Base-by-base conservation (phyloP, 2,888 invertebrate genomes). In the Cancer borealis region DNA sequence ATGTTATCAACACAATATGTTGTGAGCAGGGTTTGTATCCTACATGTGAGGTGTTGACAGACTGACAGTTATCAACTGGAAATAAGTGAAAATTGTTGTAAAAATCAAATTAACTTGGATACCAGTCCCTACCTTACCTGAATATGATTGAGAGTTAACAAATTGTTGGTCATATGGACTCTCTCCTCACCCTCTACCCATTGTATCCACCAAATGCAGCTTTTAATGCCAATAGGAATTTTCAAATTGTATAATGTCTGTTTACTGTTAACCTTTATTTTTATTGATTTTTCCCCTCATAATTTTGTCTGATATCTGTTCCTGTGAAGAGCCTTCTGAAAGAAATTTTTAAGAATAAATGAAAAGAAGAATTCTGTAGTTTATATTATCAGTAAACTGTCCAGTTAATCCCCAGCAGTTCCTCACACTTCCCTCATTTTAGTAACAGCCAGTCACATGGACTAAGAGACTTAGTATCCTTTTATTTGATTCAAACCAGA, bases 91-190 rank as follows among this genome's bases (percentile, higher is more conserved):
- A 79, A n/a, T 79, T 26, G 26, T 26, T 73, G 26, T 79, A 79
- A 79, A 60, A 79, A 79, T 79, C 73, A 79, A 79, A 26, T 79
- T 26, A 79, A 79, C 73, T 79, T 79, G n/a, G 10, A 79, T 10
- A 79, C 26, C 26, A 79, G 26, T 79, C 73, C 10, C 73, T n/a
- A 73, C n/a, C 26, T 10, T 79, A 21, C 26, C n/a, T 26, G 10
- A 79, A 26, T 79, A n/a, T 60, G 60, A 60, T 21, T 21, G 60
- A 60, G 60, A 60, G 60, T 79, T 10, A 79, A n/a, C 73, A 79
- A 26, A n/a, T n/a, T n/a, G n/a, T 79, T 26, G 26, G 26, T 79
- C 21, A 8, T 79, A 10, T 10, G n/a, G 73, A 26, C 73, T 79
- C 10, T 10, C 60, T 49, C 12, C 49, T 49, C 49, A 60, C 60